A percentile compares a stretch with the other conserved stretches of the same genome.
Evolutionary conservation across 1,140 invertebrate genomes (phyloP).

Genomic region (Drosophila oshimai): DNA sequence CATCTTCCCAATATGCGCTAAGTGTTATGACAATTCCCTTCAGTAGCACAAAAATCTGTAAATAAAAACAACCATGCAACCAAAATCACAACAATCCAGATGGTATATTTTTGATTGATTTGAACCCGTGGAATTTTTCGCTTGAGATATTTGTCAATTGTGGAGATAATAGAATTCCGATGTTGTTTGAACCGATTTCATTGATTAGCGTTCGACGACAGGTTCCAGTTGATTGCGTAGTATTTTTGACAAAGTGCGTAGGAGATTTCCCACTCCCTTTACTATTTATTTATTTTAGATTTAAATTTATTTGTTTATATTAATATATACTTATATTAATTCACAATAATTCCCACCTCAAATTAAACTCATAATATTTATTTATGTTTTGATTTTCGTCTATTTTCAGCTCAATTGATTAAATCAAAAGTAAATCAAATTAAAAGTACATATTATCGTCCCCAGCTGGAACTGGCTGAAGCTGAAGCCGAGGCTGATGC

Average conservation of each 20-base stretch:
- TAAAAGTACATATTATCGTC: slow-evolving; percentile 16
- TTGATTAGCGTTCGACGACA: slow-evolving; percentile 11
- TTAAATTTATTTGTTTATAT: too few relatives aligned
- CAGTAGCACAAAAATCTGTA: not conserved
- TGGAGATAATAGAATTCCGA: slow-evolving; percentile 7
- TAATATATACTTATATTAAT: too few relatives aligned
- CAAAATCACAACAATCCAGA: not conserved
- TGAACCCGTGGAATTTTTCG: slow-evolving; percentile 1
- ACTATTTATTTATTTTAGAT: too few relatives aligned
- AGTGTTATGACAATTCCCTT: slow-evolving; percentile 13
- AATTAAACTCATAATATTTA: slow-evolving; percentile 2
- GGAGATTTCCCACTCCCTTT: not conserved
- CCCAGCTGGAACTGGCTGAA: slow-evolving; percentile 26
- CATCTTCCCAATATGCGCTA: not conserved
- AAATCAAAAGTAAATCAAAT: not conserved
- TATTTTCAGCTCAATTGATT: slow-evolving; percentile 7
- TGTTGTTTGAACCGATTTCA: not conserved
- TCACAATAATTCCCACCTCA: slow-evolving; percentile 5
- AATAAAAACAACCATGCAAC: not conserved
- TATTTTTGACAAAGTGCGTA: slow-evolving; percentile 17
- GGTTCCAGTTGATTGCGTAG: slow-evolving; percentile 6
- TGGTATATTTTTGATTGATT: slow-evolving; percentile 3
- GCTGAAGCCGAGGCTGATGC: slow-evolving; percentile 49
- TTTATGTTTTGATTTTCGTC: slow-evolving; percentile 1
- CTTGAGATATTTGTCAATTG: not conserved